Conservation (phyloP, 2,797 vertebrate genomes). For the Bryconaethiops microstoma region DNA sequence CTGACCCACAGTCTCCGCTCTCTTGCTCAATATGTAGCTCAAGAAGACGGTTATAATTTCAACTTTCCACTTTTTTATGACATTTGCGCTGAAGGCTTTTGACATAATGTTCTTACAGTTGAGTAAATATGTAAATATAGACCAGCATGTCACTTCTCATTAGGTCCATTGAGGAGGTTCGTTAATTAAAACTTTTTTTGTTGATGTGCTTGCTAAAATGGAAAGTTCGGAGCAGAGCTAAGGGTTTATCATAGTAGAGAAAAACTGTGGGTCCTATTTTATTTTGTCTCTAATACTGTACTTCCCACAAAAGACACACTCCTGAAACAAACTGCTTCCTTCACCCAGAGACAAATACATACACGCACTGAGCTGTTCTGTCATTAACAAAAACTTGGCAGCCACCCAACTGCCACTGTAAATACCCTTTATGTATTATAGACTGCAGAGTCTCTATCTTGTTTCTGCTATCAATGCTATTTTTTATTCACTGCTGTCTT, state of each 20-base stretch:
- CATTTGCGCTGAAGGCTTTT: constrained; percentile 64
- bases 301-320: no score
- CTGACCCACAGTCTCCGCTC: constrained; percentile 50
- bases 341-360: no score
- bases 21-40: constrained; percentile 61
- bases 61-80: constrained; percentile 65
- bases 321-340: no score
- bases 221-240: not conserved
- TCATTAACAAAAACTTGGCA: no score
- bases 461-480: no score
- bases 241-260: not conserved
- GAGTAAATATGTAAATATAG: constrained; percentile 68
- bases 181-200: constrained; percentile 60
- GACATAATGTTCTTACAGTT: constrained; percentile 64
- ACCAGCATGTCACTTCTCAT: constrained; percentile 59
- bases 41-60: constrained; percentile 65
- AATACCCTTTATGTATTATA: no score
- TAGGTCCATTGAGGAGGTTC: constrained; percentile 61
- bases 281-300: no score
- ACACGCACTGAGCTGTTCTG: no score
- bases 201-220: constrained; percentile 41
- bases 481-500: no score
- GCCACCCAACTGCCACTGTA: no score
- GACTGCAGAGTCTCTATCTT: no score
- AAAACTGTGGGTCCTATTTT: not conserved